A percentile compares a stretch with the other conserved stretches of the same genome.
These are phyloP conservation scores for Zaprionus tsacasi DNA, from an alignment of 1,140 invertebrate species.

Conservation along the genomic window DNA sequence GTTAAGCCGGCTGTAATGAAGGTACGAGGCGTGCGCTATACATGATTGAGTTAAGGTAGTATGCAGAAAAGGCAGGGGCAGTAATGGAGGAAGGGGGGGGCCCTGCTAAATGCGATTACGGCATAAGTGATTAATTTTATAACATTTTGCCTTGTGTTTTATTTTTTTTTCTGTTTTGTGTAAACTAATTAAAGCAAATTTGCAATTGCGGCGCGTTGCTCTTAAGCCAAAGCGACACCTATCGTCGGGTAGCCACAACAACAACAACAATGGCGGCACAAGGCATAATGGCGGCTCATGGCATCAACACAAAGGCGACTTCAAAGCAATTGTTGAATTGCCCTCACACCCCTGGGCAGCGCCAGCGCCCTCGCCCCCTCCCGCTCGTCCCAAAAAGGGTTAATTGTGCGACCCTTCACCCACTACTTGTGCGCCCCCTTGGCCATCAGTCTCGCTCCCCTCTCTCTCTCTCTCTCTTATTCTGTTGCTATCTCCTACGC, in stretches of 20 bases:
- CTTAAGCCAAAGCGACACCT: constrained; percentile 21
- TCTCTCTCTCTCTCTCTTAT: neutral
- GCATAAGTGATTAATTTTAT: constrained; percentile 78
- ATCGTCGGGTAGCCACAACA: neutral
- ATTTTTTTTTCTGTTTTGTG: constrained; percentile 6
- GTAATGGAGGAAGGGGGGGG: neutral
- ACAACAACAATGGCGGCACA: neutral
- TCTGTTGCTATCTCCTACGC: neutral
- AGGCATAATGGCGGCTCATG: neutral
- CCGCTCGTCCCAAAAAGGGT: constrained; percentile 55
- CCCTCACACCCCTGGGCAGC: neutral
- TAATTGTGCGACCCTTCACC: constrained; percentile 60
- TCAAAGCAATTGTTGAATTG: constrained; percentile 55
- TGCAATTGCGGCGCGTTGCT: constrained; percentile 27
- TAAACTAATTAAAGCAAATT: constrained; percentile 75
- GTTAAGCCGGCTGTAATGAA: constrained; percentile 65
- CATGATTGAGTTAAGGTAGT: constrained; percentile 51
- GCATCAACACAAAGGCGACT: constrained; percentile 39
- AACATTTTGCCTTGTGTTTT: constrained; percentile 55
- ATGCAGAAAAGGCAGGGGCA: too few species aligned
- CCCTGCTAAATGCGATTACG: constrained; percentile 69
- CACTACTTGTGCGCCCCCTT: neutral
- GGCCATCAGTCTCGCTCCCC: neutral
- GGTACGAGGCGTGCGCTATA: constrained; percentile 53
- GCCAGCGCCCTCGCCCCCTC: constrained; percentile 20